Base-by-base conservation (phyloP, 2,888 invertebrate genomes). In the Xanthia icteritia region DNA sequence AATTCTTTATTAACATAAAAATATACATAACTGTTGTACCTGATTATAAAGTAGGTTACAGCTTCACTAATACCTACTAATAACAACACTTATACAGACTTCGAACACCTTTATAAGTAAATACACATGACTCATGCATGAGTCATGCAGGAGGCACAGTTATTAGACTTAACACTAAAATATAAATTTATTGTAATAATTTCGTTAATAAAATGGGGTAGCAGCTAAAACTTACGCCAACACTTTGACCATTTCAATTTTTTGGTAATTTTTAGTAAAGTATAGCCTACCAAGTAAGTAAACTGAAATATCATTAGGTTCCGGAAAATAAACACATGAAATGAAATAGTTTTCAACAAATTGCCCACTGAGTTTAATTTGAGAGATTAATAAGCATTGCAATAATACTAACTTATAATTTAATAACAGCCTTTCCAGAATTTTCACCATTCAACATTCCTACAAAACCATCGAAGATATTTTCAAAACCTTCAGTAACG, bases 401-500 rank as follows among this genome's bases (percentile, higher is more conserved):
- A 63, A 64, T 66, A 61, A 81, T 54, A 71, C 48, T 58, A 73
- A 64, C 67, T 86, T 86, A 84, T 92, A 97, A 31, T 94, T 97
- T 97, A 61, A 98, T 97, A 82, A 98, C 95, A 69, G 98, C 97
- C 93, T 98, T 98, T 36, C 98, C 98, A 39, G 92, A 91, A 90
- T 98, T 98, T 64, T 97, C 97, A 11, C 98, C 98, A 11, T 91
- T 92, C 4, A 97, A 93, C 96, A 98, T 97, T 31, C 97, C 97
- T 61, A 97, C 92, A 85, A 98, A 98, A 5, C 98, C 98, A 68
- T 97, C 95, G 51, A 97, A 97, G 92, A 97, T 94, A 68, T 98
- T 97, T 73, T 98, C 97, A 89, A 98, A 98, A 6, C 98, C 98
- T 81, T 97, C 96, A 0, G 97, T 97, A 0, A 97, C 91, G 2